A percentile compares a stretch with the other conserved stretches of the same genome.
These are phyloP conservation scores for Leucania comma DNA, from an alignment of 2,888 invertebrate genomes.

Conservation along the genomic window DNA sequence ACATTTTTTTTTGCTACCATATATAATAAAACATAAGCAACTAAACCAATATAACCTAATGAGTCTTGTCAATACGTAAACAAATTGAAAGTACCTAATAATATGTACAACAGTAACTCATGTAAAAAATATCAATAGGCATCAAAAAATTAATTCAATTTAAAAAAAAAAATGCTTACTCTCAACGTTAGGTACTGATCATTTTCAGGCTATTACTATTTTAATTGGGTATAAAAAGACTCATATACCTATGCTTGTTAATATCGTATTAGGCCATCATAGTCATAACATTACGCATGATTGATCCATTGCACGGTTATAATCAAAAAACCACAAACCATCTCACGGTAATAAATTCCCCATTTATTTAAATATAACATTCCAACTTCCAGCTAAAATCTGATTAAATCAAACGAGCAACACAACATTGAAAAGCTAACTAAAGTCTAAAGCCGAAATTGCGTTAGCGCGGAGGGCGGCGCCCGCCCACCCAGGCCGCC, in stretches of 20 bases:
- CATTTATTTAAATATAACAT: conserved; percentile 16
- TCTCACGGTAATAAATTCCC: background rate
- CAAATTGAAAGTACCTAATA: too few relatives aligned
- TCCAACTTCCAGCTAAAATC: background rate
- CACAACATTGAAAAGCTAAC: conserved; percentile 58
- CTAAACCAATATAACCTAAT: too few relatives aligned
- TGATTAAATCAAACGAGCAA: conserved; percentile 42
- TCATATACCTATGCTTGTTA: background rate
- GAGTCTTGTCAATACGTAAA: too few relatives aligned
- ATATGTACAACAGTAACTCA: too few relatives aligned
- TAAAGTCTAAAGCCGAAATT: conserved; percentile 73
- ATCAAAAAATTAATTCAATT: too few relatives aligned
- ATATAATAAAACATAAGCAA: too few relatives aligned
- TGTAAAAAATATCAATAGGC: too few relatives aligned
- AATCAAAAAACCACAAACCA: background rate
- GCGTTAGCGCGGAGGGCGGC: conserved; percentile 70
- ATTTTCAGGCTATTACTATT: background rate
- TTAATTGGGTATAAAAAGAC: background rate
- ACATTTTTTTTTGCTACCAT: too few relatives aligned
- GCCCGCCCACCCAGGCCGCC: conserved; percentile 62
- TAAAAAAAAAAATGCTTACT: background rate
- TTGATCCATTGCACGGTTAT: background rate
- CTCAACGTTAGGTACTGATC: background rate
- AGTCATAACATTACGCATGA: too few relatives aligned
- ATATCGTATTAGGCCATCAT: too few relatives aligned